Conservation (phyloP, 1,140 invertebrate genomes). For the Scaptodrosophila lebanonensis region DNA sequence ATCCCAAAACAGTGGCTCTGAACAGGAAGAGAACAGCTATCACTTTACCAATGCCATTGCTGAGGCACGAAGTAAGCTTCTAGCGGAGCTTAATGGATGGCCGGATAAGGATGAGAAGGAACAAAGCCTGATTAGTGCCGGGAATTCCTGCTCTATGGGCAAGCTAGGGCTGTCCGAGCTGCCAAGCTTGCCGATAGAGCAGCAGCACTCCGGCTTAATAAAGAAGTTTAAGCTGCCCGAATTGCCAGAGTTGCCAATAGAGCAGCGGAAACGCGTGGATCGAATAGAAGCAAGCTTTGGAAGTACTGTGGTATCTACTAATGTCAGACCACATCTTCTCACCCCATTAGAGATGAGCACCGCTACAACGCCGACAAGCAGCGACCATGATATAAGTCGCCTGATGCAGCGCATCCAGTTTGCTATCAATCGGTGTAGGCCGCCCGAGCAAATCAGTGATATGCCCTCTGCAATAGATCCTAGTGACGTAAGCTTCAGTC, state of each 20-base stretch:
- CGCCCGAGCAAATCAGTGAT: slow-evolving; percentile 15
- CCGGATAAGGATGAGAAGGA: background rate
- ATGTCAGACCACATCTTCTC: no score
- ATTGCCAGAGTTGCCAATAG: no score
- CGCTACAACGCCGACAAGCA: slow-evolving; percentile 7
- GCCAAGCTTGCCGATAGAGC: no score
- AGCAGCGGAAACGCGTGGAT: no score
- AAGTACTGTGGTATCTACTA: no score
- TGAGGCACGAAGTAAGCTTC: slow-evolving; percentile 38
- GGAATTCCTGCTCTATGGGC: no score
- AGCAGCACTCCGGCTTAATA: no score
- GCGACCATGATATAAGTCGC: slow-evolving; percentile 13
- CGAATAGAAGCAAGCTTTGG: no score
- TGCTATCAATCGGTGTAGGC: background rate
- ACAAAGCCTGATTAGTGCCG: no score
- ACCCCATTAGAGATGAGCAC: background rate
- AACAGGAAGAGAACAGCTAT: slow-evolving; percentile 41
- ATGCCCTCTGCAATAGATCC: background rate
- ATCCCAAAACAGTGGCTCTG: slow-evolving; percentile 15
- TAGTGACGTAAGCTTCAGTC: no score
- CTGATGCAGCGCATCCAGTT: slow-evolving; percentile 14
- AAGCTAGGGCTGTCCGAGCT: no score
- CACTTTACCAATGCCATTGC: slow-evolving; percentile 52
- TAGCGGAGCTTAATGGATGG: slow-evolving; percentile 8
- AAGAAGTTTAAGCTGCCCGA: no score